Conservation (phyloP, 2,797 vertebrate genomes). For the Tadarida brasiliensis region DNA sequence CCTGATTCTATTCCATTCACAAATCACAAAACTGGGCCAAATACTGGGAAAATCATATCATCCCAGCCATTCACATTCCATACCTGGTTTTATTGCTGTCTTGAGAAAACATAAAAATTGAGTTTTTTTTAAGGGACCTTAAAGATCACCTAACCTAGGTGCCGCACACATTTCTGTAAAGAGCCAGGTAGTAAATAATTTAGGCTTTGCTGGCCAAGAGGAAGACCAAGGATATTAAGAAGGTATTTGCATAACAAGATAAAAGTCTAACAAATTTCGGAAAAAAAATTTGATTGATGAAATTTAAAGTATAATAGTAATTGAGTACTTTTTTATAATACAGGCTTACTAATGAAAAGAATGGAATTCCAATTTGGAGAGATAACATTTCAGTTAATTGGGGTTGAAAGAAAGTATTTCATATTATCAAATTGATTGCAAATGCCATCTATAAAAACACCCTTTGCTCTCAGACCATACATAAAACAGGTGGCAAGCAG, state of each 20-base stretch:
- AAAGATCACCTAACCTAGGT: not conserved
- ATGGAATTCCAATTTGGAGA: conserved; percentile 44
- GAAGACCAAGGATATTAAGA: not conserved
- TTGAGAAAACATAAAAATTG: not conserved
- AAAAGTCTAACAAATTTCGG: not conserved
- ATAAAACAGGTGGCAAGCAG: not conserved
- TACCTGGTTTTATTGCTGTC: not conserved
- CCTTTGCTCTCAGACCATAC: conserved; percentile 8
- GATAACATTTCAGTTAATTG: conserved; percentile 49
- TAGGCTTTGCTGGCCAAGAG: not conserved
- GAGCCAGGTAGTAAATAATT: not conserved
- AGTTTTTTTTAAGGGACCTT: not conserved
- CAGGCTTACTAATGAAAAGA: conserved; percentile 35
- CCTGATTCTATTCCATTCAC: not conserved
- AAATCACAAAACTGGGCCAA: not conserved
- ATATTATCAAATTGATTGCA: conserved; percentile 47
- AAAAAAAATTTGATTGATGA: not conserved
- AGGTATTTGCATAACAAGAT: not conserved
- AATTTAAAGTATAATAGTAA: conserved; percentile 34
- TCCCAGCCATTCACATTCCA: not conserved
- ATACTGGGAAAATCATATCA: not conserved
- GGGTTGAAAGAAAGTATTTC: conserved; percentile 40
- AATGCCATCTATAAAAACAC: conserved; percentile 35
- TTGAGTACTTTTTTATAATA: not conserved
- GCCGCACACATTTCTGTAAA: not conserved